These are phyloP conservation scores for Phania funesta DNA, from an alignment of 2,888 invertebrate species.

Conservation along the genomic window DNA sequence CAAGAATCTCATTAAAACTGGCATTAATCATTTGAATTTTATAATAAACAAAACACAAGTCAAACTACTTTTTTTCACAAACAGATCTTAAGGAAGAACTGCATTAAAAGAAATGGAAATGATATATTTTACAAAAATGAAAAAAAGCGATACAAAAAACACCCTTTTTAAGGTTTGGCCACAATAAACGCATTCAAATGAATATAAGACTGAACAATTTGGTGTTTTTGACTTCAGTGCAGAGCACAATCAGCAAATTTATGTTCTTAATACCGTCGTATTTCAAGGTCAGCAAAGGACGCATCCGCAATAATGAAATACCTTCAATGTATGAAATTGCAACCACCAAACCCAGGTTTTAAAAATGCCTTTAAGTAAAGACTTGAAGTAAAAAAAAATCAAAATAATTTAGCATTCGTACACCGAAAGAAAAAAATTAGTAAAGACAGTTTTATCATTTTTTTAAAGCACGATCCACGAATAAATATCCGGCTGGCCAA, in stretches of 20 bases:
- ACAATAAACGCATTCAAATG: slow-evolving; percentile 38
- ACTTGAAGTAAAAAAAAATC: slow-evolving; percentile 17
- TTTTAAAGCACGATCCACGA: too few relatives aligned
- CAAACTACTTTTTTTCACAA: not conserved
- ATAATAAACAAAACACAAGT: slow-evolving; percentile 37
- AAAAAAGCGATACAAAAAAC: slow-evolving; percentile 23
- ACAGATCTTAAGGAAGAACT: slow-evolving; percentile 16
- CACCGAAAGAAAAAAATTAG: slow-evolving; percentile 27
- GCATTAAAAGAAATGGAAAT: slow-evolving; percentile 38
- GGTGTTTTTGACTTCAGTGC: slow-evolving; percentile 28
- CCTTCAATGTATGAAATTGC: slow-evolving; percentile 28
- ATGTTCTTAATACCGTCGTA: slow-evolving; percentile 73
- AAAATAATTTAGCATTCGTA: slow-evolving; percentile 14
- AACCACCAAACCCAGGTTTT: slow-evolving; percentile 48
- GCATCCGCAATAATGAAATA: slow-evolving; percentile 16
- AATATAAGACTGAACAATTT: slow-evolving; percentile 38
- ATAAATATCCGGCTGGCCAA: too few relatives aligned
- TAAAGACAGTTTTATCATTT: too few relatives aligned
- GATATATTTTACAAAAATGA: slow-evolving; percentile 60
- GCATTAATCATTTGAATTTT: slow-evolving; percentile 75
- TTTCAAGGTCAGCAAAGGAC: slow-evolving; percentile 75
- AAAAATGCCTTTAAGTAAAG: slow-evolving; percentile 44
- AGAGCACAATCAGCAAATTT: slow-evolving; percentile 71
- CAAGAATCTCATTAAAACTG: slow-evolving; percentile 78
- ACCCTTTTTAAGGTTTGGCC: slow-evolving; percentile 58